phyloP scores from a whole-genome alignment of 2,888 invertebrate species.

The Endotricha flammealis region DNA sequence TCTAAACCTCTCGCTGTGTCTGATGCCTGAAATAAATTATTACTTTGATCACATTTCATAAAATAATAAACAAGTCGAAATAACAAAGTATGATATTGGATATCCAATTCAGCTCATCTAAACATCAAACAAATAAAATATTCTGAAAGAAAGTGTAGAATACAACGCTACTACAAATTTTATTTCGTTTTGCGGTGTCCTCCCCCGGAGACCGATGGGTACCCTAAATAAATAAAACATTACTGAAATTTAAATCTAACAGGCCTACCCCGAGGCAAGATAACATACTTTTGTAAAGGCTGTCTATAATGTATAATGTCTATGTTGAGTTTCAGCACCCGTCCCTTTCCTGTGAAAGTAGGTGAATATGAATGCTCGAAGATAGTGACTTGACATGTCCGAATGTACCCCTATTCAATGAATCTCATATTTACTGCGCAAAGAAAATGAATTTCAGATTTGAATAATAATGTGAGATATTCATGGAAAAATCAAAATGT shows the following conservation, averaged over 20 bases:
- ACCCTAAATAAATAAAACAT: constrained; percentile 16
- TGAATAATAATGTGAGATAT: neutral
- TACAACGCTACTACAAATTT: too few species aligned
- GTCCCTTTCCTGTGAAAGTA: neutral
- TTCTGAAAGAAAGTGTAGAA: too few species aligned
- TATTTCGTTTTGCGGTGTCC: too few species aligned
- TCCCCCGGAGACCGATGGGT: neutral
- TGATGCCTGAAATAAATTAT: too few species aligned
- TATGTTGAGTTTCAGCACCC: neutral
- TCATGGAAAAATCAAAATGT: neutral
- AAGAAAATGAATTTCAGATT: neutral
- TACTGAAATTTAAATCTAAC: constrained; percentile 7
- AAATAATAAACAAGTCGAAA: too few species aligned
- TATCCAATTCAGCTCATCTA: too few species aligned
- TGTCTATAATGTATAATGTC: too few species aligned
- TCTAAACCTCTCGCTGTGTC: too few species aligned
- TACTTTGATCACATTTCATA: too few species aligned
- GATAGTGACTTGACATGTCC: neutral
- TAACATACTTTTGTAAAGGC: neutral
- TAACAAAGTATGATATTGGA: too few species aligned
- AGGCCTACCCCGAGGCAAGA: constrained; percentile 1
- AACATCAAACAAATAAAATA: too few species aligned
- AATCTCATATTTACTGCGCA: neutral
- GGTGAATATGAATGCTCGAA: neutral
- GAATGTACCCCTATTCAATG: neutral